Percentiles rank a stretch among this genome's conserved stretches.
Evolutionary conservation across 2,113 vertebrate species (phyloP).

Genomic region (Sorex fumeus): DNA sequence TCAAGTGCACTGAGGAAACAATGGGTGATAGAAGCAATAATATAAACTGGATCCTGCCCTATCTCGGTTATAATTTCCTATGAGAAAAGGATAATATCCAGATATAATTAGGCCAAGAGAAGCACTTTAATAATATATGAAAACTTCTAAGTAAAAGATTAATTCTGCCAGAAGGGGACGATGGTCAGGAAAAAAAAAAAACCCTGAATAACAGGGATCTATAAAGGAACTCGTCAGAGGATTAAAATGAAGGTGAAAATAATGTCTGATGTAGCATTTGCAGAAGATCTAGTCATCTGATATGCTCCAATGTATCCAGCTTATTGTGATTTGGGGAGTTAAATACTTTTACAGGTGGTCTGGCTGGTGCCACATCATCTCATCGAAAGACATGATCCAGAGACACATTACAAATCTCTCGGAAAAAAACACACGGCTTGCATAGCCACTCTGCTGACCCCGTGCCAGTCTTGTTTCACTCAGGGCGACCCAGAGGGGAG

Average conservation of each 20-base stretch:
- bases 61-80: not conserved
- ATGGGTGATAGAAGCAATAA: not conserved
- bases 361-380: too few species aligned
- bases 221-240: not conserved
- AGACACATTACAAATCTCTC: too few species aligned
- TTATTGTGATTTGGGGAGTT: not conserved
- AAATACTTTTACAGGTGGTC: not conserved
- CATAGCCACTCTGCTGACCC: too few species aligned
- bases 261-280: not conserved
- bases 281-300: not conserved
- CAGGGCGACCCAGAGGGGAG: too few species aligned
- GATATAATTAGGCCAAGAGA: not conserved
- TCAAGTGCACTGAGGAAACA: not conserved
- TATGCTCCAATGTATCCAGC: not conserved
- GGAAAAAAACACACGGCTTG: too few species aligned
- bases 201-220: not conserved
- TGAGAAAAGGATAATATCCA: not conserved
- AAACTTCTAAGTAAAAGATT: not conserved
- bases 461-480: too few species aligned
- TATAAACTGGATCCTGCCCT: not conserved
- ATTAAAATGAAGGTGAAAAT: not conserved
- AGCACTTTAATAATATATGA: not conserved
- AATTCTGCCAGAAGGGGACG: not conserved
- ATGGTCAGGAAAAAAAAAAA: not conserved
- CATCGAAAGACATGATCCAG: too few species aligned